Evolutionary conservation across 2,888 invertebrate species (phyloP), one percentile per base, ranked within the genome.

Genomic region (Troides aeacus): DNA sequence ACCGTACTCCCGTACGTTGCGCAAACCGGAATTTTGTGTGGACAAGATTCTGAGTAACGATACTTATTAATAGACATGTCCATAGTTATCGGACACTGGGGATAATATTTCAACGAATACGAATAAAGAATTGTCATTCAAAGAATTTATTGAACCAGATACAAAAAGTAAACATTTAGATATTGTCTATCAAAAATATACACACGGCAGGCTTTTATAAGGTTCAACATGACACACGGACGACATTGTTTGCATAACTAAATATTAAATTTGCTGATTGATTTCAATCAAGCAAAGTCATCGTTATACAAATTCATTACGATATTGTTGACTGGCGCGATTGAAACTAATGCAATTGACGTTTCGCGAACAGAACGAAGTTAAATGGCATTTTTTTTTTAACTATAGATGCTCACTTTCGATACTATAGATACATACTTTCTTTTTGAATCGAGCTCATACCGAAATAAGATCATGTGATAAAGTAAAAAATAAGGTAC

Each of bases 221-320:
- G 36, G 24, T 60, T 18, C 36, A 15, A 36, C 18, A 15, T 61
- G 59, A 24, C 17, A 30, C 53, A 36, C 36, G 21, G 15, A 21
- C 56, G n/a, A 36, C 36, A 39, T 30, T 50, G 46, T 58, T n/a
- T 50, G 46, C 42, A 6, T n/a, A n/a, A 66, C 46, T 66, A 66
- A 50, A 70, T 66, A 71, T 69, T 67, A 69, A 72, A 71, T 71
- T 69, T 57, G 66, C 69, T 67, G 64, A 71, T 72, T 72, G 72
- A 62, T 71, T 66, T 64, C 66, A 64, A 69, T 69, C 64, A 64
- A 62, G 71, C 56, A 30, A 61, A 64, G 64, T 50, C 39, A 42
- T 61, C 15, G n/a, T 24, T 50, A 66, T 46, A 46, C 42, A 59
- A 61, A 60, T 66, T 60, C 53, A 66, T 36, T 66, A 36, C 7